Evolutionary conservation across 92 coral and sea anemone species (phyloP).

Genomic region (Montipora capitata): DNA sequence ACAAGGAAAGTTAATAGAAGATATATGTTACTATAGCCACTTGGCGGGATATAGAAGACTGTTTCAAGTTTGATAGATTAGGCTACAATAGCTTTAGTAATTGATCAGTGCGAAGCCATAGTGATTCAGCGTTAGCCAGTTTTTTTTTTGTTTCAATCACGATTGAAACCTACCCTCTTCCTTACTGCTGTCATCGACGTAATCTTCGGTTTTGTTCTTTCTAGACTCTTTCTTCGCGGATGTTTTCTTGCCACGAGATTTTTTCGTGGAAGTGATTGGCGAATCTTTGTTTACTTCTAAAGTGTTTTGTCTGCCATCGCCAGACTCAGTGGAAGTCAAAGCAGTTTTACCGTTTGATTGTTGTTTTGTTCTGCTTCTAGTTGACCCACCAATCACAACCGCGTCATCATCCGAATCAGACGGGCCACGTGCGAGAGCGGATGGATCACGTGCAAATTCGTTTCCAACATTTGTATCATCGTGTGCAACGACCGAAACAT

Average conservation of each 20-base stretch:
- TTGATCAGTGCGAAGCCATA: not conserved
- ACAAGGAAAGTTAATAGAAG: too few relatives aligned
- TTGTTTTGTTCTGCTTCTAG: conserved; percentile 6
- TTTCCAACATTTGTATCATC: not conserved
- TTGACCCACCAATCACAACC: conserved; percentile 83
- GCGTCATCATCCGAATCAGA: conserved; percentile 86
- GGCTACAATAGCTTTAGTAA: conserved; percentile 18
- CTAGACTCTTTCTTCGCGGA: not conserved
- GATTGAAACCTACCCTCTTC: conserved; percentile 31
- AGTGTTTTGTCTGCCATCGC: conserved; percentile 7
- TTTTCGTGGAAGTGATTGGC: not conserved
- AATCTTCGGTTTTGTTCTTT: not conserved
- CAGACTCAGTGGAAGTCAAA: not conserved
- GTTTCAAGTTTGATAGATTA: not conserved
- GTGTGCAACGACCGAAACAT: conserved; percentile 3
- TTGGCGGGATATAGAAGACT: not conserved
- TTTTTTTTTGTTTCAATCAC: not conserved
- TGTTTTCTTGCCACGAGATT: conserved; percentile 21
- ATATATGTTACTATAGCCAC: too few relatives aligned
- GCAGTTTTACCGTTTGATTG: not conserved
- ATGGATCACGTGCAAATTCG: conserved; percentile 1
- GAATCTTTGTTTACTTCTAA: conserved; percentile 1
- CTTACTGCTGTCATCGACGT: not conserved
- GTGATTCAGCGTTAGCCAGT: not conserved
- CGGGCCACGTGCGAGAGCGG: conserved; percentile 33